A percentile compares a stretch with the other conserved stretches of the same genome.
phyloP scores from a whole-genome alignment of 2,797 vertebrate genomes.

The Lutjanus campechanus region DNA sequence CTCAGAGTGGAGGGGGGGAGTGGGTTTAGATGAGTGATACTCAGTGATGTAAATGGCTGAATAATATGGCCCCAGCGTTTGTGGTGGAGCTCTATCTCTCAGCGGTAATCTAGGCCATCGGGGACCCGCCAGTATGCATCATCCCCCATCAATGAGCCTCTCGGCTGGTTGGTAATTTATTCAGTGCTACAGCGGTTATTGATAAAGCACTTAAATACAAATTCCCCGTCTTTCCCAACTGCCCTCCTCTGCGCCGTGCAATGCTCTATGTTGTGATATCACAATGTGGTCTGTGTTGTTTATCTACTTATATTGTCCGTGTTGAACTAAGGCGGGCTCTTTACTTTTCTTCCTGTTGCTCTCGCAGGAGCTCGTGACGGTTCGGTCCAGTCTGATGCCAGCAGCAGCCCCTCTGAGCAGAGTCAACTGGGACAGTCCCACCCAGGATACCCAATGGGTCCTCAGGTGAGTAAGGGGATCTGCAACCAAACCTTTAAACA shows the following conservation, averaged over 20 bases:
- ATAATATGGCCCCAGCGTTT: conserved; percentile 85
- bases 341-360: conserved; percentile 47
- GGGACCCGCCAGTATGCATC: conserved; percentile 83
- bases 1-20: conserved; percentile 58
- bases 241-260: conserved; percentile 77
- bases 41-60: conserved; percentile 87
- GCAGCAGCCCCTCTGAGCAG: conserved; percentile 91
- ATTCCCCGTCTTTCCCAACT: conserved; percentile 65
- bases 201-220: conserved; percentile 90
- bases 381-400: conserved; percentile 89
- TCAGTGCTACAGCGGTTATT: conserved; percentile 87
- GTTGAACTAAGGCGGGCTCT: conserved; percentile 49
- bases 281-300: conserved; percentile 66
- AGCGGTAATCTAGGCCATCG: conserved; percentile 84
- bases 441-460: conserved; percentile 92
- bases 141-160: conserved; percentile 82
- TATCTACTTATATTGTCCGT: conserved; percentile 57
- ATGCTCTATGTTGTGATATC: conserved; percentile 81
- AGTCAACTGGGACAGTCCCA: conserved; percentile 92
- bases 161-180: conserved; percentile 89
- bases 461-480: conserved; percentile 90
- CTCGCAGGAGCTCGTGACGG: conserved; percentile 91
- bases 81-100: conserved; percentile 78
- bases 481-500: no score
- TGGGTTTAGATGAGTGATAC: conserved; percentile 81